These are phyloP conservation scores for Pelosia muscerda DNA, from an alignment of 2,888 invertebrate genomes.

Conservation along the genomic window DNA sequence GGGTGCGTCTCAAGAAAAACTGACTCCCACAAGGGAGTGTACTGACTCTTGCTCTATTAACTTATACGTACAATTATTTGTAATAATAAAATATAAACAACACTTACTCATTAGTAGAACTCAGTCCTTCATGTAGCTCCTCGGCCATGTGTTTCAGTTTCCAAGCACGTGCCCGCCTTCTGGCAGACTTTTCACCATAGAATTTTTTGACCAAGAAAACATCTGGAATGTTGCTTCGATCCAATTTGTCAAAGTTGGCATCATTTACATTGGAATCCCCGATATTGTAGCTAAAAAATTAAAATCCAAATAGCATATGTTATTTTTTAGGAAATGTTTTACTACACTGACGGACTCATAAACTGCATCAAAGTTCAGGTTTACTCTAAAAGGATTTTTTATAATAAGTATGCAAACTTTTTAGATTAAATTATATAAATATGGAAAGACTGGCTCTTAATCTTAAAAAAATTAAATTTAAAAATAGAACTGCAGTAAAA, in stretches of 20 bases:
- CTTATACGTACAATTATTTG: not conserved
- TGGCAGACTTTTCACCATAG: constrained; percentile 90
- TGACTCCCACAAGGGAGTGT: not conserved
- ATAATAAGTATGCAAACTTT: too few species aligned
- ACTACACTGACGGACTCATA: too few species aligned
- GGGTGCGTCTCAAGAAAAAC: not conserved
- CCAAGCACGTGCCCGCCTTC: constrained; percentile 94
- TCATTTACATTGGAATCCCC: constrained; percentile 97
- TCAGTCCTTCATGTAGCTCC: constrained; percentile 85
- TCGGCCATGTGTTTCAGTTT: constrained; percentile 95
- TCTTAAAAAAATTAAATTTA: too few species aligned
- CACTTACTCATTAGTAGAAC: constrained; percentile 84
- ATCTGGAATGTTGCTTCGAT: constrained; percentile 91
- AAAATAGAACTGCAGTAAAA: too few species aligned
- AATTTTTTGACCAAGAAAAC: constrained; percentile 98
- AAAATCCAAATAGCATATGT: not conserved
- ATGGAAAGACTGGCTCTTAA: too few species aligned
- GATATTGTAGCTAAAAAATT: constrained; percentile 91
- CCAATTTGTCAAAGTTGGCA: constrained; percentile 93
- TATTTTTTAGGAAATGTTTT: not conserved
- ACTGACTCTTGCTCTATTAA: not conserved
- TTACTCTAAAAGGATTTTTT: too few species aligned
- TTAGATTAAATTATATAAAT: too few species aligned
- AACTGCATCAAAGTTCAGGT: too few species aligned
- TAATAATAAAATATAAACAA: not conserved